A percentile compares a stretch with the other conserved stretches of the same genome.
phyloP scores from a whole-genome alignment of 64 coral and sea anemone genomes.

The Dendrophyllia cribrosa region DNA sequence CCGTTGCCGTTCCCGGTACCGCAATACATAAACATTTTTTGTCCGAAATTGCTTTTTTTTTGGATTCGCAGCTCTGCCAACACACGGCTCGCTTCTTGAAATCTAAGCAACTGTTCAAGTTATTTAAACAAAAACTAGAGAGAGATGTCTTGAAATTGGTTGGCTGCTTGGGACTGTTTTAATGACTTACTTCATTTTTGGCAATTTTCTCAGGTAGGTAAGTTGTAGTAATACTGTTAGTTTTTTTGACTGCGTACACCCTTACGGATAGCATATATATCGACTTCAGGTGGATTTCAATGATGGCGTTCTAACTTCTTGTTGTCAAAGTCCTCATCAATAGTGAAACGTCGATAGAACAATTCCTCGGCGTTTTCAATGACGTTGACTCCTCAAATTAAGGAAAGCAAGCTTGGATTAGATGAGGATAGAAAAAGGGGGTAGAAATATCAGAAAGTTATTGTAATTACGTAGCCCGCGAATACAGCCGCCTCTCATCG shows the following conservation, averaged over 20 bases:
- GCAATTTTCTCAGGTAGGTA: neutral
- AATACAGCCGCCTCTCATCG: too few species aligned
- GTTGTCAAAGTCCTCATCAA: neutral
- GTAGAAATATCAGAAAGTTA: too few species aligned
- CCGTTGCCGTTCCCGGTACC: too few species aligned
- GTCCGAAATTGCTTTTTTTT: too few species aligned
- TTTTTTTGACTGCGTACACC: neutral
- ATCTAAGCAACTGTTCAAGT: too few species aligned
- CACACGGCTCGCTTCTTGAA: too few species aligned
- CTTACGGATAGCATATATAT: neutral
- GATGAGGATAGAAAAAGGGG: too few species aligned
- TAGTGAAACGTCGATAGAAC: neutral
- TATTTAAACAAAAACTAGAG: too few species aligned
- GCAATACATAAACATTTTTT: too few species aligned
- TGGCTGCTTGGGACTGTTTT: neutral
- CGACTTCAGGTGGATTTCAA: neutral
- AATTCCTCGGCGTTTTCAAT: neutral
- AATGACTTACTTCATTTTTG: neutral
- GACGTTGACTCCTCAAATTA: neutral
- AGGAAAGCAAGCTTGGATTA: too few species aligned
- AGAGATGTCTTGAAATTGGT: neutral
- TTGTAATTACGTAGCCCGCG: too few species aligned
- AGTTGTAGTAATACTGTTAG: neutral
- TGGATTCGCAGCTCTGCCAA: too few species aligned
- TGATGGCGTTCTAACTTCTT: neutral